Conservation (phyloP, 2,113 vertebrate species). For the Scophthalmus maximus region DNA sequence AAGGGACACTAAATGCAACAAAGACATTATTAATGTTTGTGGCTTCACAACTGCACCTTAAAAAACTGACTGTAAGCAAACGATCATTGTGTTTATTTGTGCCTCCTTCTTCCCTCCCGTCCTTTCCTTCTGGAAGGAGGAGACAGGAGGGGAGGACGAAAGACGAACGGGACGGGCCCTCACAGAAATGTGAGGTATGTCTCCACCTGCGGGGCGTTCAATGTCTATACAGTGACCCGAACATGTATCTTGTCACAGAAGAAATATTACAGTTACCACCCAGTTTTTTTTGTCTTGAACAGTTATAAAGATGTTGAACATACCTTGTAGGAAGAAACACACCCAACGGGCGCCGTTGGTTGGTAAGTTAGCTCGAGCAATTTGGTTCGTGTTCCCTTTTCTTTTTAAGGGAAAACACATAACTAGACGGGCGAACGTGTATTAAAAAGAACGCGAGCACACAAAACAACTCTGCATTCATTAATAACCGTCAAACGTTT, state of each 20-base stretch:
- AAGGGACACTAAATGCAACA: too few species aligned
- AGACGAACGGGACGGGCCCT: not conserved
- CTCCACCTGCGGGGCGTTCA: conserved; percentile 49
- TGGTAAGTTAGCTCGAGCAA: not conserved
- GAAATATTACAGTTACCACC: not conserved
- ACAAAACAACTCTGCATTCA: too few species aligned
- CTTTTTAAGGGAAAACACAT: not conserved
- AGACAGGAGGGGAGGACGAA: not conserved
- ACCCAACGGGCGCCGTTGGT: not conserved
- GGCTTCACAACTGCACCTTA: too few species aligned
- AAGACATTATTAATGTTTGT: too few species aligned
- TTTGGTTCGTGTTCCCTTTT: too few species aligned
- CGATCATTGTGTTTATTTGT: not conserved
- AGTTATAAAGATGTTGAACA: not conserved
- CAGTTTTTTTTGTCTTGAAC: not conserved
- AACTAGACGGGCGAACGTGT: not conserved
- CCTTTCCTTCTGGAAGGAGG: not conserved
- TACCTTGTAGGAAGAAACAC: not conserved
- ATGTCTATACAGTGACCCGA: conserved; percentile 4
- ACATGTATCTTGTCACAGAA: not conserved
- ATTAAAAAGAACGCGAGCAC: not conserved
- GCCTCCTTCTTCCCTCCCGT: not conserved
- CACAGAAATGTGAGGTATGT: conserved; percentile 19
- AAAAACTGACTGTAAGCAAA: too few species aligned
- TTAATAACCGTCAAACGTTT: not conserved